These are phyloP conservation scores for Cyprinus carpio DNA, from an alignment of 2,113 vertebrate species.

Conservation along the genomic window DNA sequence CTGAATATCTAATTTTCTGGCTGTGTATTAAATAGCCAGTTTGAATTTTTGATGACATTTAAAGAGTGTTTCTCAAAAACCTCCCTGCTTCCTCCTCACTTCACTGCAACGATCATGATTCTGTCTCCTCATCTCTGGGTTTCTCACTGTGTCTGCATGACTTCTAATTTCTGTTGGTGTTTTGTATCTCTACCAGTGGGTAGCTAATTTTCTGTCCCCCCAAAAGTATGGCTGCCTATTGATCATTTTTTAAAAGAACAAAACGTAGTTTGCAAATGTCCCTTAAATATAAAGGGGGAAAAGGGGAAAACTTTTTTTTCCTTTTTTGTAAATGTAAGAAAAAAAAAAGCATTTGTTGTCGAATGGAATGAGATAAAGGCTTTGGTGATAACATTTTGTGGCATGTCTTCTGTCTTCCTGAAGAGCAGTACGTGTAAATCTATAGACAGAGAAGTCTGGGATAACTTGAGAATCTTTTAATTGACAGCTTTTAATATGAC, in stretches of 20 bases:
- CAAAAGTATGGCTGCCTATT: conserved; percentile 2
- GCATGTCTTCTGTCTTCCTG: background rate
- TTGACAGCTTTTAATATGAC: background rate
- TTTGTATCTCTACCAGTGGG: conserved; percentile 23
- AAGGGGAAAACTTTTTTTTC: background rate
- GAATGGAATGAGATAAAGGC: conserved; percentile 48
- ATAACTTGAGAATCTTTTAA: background rate
- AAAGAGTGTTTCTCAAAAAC: background rate
- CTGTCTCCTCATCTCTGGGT: conserved; percentile 27
- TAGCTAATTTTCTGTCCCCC: background rate
- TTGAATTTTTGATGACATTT: background rate
- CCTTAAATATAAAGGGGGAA: background rate
- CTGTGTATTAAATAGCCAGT: background rate
- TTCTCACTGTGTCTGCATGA: conserved; percentile 50
- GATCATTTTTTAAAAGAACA: conserved; percentile 14
- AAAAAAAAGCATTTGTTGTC: conserved; percentile 31
- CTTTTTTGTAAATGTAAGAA: conserved; percentile 45
- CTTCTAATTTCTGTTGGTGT: conserved; percentile 11
- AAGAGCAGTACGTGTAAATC: background rate
- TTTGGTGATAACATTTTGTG: conserved; percentile 25
- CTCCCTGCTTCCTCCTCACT: background rate
- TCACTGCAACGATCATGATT: background rate
- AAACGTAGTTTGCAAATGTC: conserved; percentile 11
- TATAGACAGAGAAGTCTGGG: background rate
- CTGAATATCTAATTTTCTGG: background rate